Evolutionary conservation across 2,113 vertebrate species (phyloP).

Genomic region (Notothenia rossii): DNA sequence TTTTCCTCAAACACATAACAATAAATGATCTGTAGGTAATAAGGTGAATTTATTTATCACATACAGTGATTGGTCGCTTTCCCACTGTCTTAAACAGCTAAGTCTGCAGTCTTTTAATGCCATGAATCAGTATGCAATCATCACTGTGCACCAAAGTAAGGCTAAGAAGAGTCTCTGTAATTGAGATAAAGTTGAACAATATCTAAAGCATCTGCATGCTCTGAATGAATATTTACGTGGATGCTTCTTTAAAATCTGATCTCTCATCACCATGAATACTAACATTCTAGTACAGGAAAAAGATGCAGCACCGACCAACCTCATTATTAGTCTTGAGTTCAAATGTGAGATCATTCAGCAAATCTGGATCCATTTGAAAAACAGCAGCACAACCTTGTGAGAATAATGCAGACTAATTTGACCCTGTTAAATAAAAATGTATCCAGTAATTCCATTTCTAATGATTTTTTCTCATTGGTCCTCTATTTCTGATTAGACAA

Average conservation of each 20-base stretch:
- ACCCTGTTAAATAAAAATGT: not conserved
- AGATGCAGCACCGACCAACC: not conserved
- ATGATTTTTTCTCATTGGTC: not conserved
- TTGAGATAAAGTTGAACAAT: constrained; percentile 14
- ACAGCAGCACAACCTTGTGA: not conserved
- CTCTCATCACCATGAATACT: not conserved
- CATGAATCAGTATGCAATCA: constrained; percentile 7
- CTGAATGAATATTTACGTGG: not conserved
- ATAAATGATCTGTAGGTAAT: not conserved
- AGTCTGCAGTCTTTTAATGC: constrained; percentile 4
- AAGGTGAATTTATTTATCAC: not conserved
- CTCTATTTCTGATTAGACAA: not conserved
- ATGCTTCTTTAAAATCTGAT: not conserved
- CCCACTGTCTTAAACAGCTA: not conserved
- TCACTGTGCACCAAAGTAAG: not conserved
- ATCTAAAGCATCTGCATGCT: not conserved
- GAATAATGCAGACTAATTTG: not conserved
- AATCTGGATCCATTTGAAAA: not conserved
- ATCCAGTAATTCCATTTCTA: not conserved
- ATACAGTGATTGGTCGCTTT: constrained; percentile 8
- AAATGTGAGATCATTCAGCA: not conserved
- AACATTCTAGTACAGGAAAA: not conserved
- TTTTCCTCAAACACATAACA: not conserved
- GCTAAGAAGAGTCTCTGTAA: not conserved
- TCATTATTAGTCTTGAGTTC: not conserved